phyloP scores from a whole-genome alignment of 1,140 invertebrate genomes.

The Hycleus phaleratus region DNA sequence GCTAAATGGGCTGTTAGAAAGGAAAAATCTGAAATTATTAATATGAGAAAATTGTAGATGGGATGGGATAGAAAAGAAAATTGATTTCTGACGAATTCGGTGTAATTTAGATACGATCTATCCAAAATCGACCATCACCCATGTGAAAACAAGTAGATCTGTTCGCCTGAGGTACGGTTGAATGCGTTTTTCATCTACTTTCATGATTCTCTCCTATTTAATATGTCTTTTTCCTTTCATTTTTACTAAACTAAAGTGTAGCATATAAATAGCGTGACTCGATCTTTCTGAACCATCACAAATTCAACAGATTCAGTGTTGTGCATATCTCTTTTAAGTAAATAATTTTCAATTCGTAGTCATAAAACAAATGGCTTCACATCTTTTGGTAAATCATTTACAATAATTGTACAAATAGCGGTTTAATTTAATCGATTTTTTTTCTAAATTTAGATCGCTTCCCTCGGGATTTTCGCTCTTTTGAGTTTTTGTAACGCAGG shows the following conservation, averaged over 20 bases:
- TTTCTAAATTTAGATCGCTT: slow-evolving; percentile 25
- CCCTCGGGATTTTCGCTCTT: slow-evolving; percentile 28
- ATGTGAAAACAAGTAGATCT: not conserved
- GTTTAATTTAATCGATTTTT: too few relatives aligned
- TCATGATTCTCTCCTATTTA: slow-evolving; percentile 22
- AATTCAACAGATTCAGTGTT: slow-evolving; percentile 28
- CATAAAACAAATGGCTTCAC: slow-evolving; percentile 26
- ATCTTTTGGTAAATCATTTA: slow-evolving; percentile 24
- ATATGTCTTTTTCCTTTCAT: slow-evolving; percentile 31
- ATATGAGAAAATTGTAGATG: too few relatives aligned
- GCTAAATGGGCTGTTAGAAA: too few relatives aligned
- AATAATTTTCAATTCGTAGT: slow-evolving; percentile 16
- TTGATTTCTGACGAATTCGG: too few relatives aligned
- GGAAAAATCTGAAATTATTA: too few relatives aligned
- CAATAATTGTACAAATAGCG: too few relatives aligned
- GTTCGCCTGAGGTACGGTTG: slow-evolving; percentile 16
- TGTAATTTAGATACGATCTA: too few relatives aligned
- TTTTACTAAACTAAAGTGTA: slow-evolving; percentile 22
- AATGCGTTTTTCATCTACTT: slow-evolving; percentile 34
- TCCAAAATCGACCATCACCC: too few relatives aligned
- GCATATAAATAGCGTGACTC: slow-evolving; percentile 31
- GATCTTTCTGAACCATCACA: slow-evolving; percentile 20
- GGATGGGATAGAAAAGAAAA: too few relatives aligned
- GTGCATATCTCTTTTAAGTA: slow-evolving; percentile 21
- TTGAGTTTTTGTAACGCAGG: slow-evolving; percentile 23